Conservation (phyloP, 1,140 invertebrate species). For the Cyrtorhinus lividipennis region DNA sequence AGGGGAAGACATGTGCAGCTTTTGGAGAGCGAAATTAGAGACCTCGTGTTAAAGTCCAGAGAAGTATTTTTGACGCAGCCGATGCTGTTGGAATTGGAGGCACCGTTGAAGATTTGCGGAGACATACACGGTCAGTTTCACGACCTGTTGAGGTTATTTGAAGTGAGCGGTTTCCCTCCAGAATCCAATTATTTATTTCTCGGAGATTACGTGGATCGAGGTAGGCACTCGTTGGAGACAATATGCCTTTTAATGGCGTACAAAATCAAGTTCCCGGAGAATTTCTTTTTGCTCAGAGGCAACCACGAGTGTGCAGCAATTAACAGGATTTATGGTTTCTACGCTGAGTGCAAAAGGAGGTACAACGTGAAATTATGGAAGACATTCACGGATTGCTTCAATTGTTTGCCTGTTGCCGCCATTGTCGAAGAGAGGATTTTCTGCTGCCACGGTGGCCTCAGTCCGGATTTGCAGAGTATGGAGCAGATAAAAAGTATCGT, state of each 20-base stretch:
- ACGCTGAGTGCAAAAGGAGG: no score
- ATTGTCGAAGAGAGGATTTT: conserved; percentile 44
- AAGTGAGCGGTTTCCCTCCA: conserved; percentile 91
- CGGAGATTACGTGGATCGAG: no score
- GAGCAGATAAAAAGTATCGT: no score
- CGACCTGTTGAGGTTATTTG: conserved; percentile 82
- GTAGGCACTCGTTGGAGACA: no score
- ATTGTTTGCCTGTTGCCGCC: conserved; percentile 24
- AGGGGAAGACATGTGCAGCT: neutral
- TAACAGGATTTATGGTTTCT: no score
- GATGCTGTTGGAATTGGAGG: neutral
- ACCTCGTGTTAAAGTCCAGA: neutral
- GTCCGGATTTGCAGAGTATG: no score
- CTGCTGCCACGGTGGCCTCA: conserved; percentile 44
- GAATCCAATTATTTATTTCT: conserved; percentile 92
- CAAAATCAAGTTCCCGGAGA: no score
- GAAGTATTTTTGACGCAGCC: neutral
- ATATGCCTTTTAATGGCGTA: no score
- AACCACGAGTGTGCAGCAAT: no score
- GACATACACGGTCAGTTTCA: conserved; percentile 92
- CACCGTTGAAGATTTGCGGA: conserved; percentile 40
- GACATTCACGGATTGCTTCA: no score
- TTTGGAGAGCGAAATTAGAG: no score
- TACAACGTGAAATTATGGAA: conserved; percentile 97
- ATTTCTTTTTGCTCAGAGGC: no score